Evolutionary conservation across 2,888 invertebrate species (phyloP).

Genomic region (Lasioglossum marginatum): DNA sequence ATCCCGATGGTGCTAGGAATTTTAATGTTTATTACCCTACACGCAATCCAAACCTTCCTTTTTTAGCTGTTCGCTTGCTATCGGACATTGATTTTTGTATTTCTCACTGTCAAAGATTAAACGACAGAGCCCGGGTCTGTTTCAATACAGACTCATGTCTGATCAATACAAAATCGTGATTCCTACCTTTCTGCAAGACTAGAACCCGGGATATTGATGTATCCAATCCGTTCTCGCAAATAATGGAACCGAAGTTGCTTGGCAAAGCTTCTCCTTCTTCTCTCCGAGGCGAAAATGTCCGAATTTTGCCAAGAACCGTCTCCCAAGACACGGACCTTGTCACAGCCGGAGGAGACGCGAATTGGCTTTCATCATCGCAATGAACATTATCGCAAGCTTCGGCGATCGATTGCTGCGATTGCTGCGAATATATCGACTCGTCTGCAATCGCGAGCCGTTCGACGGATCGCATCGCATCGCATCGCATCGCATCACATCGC

Average conservation of each 20-base stretch:
- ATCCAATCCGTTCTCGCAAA: neutral
- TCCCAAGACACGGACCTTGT: neutral
- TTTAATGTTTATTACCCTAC: constrained; percentile 2
- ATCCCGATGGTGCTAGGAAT: neutral
- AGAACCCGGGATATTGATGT: neutral
- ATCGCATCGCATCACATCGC: neutral
- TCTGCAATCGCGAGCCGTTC: neutral
- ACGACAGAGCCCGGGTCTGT: neutral
- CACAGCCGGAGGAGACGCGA: neutral
- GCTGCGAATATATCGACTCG: constrained; percentile 11
- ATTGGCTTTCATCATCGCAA: neutral
- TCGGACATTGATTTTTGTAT: neutral
- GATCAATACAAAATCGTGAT: neutral
- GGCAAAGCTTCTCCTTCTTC: neutral
- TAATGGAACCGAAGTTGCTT: neutral
- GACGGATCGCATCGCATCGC: neutral
- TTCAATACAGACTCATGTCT: neutral
- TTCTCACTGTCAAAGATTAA: neutral
- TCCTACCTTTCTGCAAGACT: neutral
- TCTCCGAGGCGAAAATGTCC: neutral
- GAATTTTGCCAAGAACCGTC: neutral
- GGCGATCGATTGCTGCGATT: neutral
- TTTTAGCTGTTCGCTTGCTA: neutral
- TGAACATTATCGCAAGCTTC: neutral
- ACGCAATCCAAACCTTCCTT: neutral